Conservation (phyloP, 2,888 invertebrate genomes). For the Ectemnius lituratus region DNA sequence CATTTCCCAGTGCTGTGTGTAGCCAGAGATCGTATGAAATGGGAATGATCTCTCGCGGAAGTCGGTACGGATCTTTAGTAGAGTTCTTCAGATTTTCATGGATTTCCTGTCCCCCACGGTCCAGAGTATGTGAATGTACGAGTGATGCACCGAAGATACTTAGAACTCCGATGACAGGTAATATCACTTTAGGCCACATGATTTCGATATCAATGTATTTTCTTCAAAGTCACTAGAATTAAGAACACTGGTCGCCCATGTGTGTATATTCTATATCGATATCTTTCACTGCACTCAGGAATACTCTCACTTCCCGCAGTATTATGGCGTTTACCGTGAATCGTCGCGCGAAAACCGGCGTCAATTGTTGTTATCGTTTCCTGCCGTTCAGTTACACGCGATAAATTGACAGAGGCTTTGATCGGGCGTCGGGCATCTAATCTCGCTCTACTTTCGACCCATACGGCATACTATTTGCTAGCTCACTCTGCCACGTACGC, state of each 20-base stretch:
- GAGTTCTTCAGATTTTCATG: not conserved
- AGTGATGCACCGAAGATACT: not conserved
- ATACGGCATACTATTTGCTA: too few relatives aligned
- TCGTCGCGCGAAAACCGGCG: not conserved
- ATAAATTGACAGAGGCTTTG: not conserved
- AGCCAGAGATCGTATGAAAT: conserved; percentile 79
- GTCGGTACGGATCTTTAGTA: conserved; percentile 75
- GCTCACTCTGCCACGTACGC: too few relatives aligned
- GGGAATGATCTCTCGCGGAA: conserved; percentile 80
- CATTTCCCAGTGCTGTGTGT: conserved; percentile 48
- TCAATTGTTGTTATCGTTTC: not conserved
- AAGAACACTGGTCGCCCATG: too few relatives aligned
- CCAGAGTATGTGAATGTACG: not conserved
- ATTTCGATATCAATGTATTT: too few relatives aligned
- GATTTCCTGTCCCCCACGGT: not conserved
- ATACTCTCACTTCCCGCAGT: not conserved
- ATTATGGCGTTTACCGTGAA: not conserved
- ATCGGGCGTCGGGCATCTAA: conserved; percentile 1
- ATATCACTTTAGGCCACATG: too few relatives aligned
- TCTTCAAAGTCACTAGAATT: too few relatives aligned
- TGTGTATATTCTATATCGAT: too few relatives aligned
- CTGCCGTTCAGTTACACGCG: not conserved
- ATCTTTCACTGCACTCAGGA: not conserved
- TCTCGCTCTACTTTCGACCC: conserved; percentile 2
- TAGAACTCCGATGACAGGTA: not conserved